phyloP scores from a whole-genome alignment of 1,140 invertebrate genomes.

The Homarus americanus region DNA sequence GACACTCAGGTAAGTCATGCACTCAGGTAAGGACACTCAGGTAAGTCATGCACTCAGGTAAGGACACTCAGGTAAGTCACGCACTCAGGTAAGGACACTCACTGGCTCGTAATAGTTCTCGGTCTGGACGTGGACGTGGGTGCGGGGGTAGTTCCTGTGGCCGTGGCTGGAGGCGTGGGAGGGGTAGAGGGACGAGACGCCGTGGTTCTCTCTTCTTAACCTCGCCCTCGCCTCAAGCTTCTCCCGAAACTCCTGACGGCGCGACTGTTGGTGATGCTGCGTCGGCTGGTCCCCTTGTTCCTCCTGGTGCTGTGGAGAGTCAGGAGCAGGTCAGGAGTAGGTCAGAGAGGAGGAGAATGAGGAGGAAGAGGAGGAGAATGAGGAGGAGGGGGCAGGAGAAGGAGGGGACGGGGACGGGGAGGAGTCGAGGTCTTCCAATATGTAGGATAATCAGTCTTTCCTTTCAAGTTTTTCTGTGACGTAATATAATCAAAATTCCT shows the following conservation, averaged over 20 bases:
- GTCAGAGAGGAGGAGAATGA: too few species aligned
- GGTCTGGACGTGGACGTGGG: constrained; percentile 32
- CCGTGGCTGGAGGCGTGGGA: constrained; percentile 13
- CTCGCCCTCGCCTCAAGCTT: constrained; percentile 68
- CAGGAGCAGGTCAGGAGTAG: too few species aligned
- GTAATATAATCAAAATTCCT: too few species aligned
- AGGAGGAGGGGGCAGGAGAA: not conserved
- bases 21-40: too few species aligned
- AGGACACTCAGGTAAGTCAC: not conserved
- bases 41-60: too few species aligned
- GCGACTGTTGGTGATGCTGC: constrained; percentile 10
- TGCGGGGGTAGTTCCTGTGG: not conserved
- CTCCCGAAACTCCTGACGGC: constrained; percentile 71
- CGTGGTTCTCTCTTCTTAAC: constrained; percentile 60
- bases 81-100: constrained; percentile 35
- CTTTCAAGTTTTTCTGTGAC: too few species aligned
- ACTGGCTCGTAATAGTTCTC: constrained; percentile 63
- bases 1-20: too few species aligned
- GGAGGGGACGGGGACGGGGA: not conserved
- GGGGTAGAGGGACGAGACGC: constrained; percentile 67
- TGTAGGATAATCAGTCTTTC: too few species aligned
- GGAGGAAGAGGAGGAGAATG: not conserved
- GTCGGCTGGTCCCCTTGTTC: not conserved
- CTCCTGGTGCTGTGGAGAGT: not conserved
- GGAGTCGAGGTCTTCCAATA: too few species aligned